Evolutionary conservation across 2,113 vertebrate species (phyloP).

Genomic region (Clinocottus analis): DNA sequence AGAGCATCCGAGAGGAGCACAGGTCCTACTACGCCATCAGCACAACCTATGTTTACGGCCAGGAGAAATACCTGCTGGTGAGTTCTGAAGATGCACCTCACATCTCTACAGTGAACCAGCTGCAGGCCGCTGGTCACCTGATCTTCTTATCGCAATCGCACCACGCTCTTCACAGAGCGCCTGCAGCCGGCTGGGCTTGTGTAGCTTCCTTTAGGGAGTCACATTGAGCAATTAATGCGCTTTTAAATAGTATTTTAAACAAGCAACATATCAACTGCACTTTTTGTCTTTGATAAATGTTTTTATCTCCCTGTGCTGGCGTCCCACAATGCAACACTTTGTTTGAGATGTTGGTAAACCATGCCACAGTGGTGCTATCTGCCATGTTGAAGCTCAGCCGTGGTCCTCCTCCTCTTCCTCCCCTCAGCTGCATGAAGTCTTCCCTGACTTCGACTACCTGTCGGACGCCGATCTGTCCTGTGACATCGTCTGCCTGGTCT

Average conservation of each 20-base stretch:
- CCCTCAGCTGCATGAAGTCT: slow-evolving; percentile 90
- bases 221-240: too few species aligned
- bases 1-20: slow-evolving; percentile 89
- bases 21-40: slow-evolving; percentile 95
- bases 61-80: slow-evolving; percentile 98
- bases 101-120: not conserved
- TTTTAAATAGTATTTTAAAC: too few species aligned
- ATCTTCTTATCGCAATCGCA: too few species aligned
- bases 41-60: slow-evolving; percentile 95
- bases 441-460: slow-evolving; percentile 91
- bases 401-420: not conserved
- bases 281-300: too few species aligned
- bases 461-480: slow-evolving; percentile 91
- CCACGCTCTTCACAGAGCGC: too few species aligned
- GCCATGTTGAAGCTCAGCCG: not conserved
- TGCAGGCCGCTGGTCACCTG: too few species aligned
- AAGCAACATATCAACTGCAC: too few species aligned
- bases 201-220: too few species aligned
- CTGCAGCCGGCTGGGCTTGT: too few species aligned
- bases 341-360: too few species aligned
- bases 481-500: slow-evolving; percentile 93
- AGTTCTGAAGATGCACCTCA: slow-evolving; percentile 62
- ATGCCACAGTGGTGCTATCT: not conserved
- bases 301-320: too few species aligned
- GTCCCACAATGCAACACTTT: too few species aligned